phyloP scores from a whole-genome alignment of 2,888 invertebrate genomes.

The Chrysomela aeneicollis region DNA sequence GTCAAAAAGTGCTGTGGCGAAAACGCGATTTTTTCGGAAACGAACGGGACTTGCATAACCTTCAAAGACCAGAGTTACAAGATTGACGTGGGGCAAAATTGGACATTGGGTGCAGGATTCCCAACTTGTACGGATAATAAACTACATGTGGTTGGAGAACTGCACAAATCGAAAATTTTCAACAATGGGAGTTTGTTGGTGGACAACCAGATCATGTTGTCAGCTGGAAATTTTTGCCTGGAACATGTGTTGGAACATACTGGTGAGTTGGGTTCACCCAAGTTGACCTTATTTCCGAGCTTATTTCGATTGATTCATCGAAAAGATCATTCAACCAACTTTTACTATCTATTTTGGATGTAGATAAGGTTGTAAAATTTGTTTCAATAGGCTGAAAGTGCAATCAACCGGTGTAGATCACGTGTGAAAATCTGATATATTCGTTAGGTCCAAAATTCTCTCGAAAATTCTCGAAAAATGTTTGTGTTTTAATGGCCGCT shows the following conservation, averaged over 20 bases:
- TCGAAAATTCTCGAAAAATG: no score
- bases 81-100: conserved; percentile 53
- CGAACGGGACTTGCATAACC: conserved; percentile 62
- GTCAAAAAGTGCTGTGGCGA: conserved; percentile 76
- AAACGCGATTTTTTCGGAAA: conserved; percentile 69
- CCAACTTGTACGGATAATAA: conserved; percentile 59
- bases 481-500: no score
- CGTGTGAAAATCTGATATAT: no score
- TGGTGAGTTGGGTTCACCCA: conserved; percentile 52
- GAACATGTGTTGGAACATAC: conserved; percentile 61
- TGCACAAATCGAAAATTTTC: conserved; percentile 63
- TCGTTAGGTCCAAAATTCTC: no score
- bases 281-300: no score
- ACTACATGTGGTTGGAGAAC: conserved; percentile 68
- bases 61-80: conserved; percentile 52
- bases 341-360: no score
- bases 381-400: no score
- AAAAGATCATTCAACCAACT: no score
- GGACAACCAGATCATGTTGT: conserved; percentile 59
- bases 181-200: conserved; percentile 66
- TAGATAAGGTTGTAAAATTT: no score
- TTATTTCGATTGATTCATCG: no score
- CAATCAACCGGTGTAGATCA: no score
- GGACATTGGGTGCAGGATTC: conserved; percentile 52
- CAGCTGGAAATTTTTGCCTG: conserved; percentile 61